A percentile compares a stretch with the other conserved stretches of the same genome.
phyloP scores from a whole-genome alignment of 2,113 vertebrate species.

The Leucopsar rothschildi region DNA sequence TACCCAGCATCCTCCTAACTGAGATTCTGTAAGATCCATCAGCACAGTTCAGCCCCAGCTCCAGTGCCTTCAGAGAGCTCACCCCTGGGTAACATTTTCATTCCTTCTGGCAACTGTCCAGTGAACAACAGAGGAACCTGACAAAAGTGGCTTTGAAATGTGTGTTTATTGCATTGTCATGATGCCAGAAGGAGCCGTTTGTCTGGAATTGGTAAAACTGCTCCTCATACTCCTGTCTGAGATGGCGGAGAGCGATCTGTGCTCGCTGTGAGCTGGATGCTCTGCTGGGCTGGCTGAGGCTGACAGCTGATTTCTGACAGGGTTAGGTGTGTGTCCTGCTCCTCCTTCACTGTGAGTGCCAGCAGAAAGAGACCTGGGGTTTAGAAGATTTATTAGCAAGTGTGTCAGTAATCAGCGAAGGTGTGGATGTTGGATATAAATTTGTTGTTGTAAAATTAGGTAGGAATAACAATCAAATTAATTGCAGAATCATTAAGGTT shows the following conservation, averaged over 20 bases:
- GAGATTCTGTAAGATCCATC: constrained; percentile 15
- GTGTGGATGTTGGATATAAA: neutral
- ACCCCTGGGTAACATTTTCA: constrained; percentile 36
- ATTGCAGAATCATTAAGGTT: neutral
- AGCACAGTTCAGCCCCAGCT: neutral
- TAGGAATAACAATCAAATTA: neutral
- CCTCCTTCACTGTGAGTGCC: neutral
- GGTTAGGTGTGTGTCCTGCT: neutral
- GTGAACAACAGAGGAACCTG: neutral
- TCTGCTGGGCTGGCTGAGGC: neutral
- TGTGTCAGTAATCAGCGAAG: neutral
- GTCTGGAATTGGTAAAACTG: constrained; percentile 4
- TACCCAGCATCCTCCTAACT: neutral
- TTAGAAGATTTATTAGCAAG: neutral
- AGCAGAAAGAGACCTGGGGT: neutral
- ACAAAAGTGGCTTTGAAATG: constrained; percentile 39
- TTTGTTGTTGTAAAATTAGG: neutral
- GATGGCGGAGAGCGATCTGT: neutral
- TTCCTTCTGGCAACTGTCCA: constrained; percentile 28
- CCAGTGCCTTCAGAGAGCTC: constrained; percentile 3
- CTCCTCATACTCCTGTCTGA: neutral
- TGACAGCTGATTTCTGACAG: neutral
- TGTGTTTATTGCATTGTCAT: constrained; percentile 53
- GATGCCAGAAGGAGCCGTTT: neutral
- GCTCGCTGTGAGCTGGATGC: neutral